Conservation (phyloP, 2,113 vertebrate species). For the Benitochromis conjunctus region DNA sequence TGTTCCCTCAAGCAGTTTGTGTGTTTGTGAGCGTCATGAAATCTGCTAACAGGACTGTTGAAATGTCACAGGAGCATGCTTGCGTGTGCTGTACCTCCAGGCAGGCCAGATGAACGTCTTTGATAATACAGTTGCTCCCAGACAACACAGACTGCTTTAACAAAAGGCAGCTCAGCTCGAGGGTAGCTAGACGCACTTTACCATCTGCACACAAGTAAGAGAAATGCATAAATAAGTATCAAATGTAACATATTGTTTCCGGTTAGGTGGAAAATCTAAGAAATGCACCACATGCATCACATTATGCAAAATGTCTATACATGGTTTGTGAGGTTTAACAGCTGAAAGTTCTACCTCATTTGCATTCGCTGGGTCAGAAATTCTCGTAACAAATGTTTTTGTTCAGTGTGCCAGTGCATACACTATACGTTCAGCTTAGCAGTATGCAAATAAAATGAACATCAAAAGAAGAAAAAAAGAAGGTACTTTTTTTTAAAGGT, state of each 20-base stretch:
- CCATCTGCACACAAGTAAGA: slow-evolving; percentile 75
- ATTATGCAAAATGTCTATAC: not conserved
- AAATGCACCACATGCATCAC: not conserved
- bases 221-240: not conserved
- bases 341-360: not conserved
- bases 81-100: slow-evolving; percentile 80
- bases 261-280: not conserved
- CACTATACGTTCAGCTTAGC: not conserved
- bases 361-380: not conserved
- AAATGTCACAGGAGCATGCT: not conserved
- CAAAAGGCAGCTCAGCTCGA: slow-evolving; percentile 92
- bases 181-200: slow-evolving; percentile 89
- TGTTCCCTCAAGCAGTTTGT: not conserved
- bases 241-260: not conserved
- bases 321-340: not conserved
- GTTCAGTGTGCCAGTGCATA: not conserved
- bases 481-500: not conserved
- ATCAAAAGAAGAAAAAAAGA: not conserved
- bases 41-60: not conserved
- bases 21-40: not conserved
- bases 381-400: not conserved
- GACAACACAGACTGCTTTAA: slow-evolving; percentile 92
- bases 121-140: slow-evolving; percentile 83
- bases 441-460: not conserved
- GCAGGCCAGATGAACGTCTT: slow-evolving; percentile 93